Evolutionary conservation across 2,888 invertebrate species (phyloP), one percentile per base, ranked within the genome.

Genomic region (Pristionchus japonicus): DNA sequence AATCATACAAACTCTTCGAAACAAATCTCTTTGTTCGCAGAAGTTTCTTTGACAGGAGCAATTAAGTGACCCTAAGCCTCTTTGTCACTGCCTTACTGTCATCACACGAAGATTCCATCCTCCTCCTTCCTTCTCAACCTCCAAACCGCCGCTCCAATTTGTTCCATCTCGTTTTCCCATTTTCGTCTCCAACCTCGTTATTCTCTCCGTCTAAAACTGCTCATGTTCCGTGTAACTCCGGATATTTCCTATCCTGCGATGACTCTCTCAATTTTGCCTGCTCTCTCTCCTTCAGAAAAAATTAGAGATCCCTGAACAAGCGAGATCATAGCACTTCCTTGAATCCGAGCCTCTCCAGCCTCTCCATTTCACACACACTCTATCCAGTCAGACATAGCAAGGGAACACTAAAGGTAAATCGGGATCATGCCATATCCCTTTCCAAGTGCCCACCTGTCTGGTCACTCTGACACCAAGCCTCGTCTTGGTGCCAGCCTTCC

Each of bases 391-490:
- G n/a, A n/a, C n/a, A n/a, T n/a, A n/a, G n/a, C n/a, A n/a, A n/a
- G n/a, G n/a, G n/a, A n/a, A n/a, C n/a, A n/a, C n/a, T n/a, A n/a
- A n/a, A n/a, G n/a, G n/a, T n/a, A n/a, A n/a, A n/a, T n/a, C n/a
- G n/a, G n/a, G n/a, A n/a, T n/a, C n/a, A 49, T 49, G 15, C n/a
- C 74, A 13, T 64, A 31, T 40, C 43, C 74, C 37, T 9, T 74
- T 64, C 64, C 27, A 64, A 64, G 64, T 70, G 37, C 70, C 70
- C 37, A 70, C 70, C 70, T 70, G 70, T 70, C 70, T 70, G 70
- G 20, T 70, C 40, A 34, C 43, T 77, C 64, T 20, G 61, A 31
- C 11, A 64, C 64, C 64, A 20, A 64, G 64, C 31, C 27, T 47
- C 11, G 15, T 43, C 40, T 77, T 77, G 43, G 77, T 77, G 20